Percentiles rank a stretch among this genome's conserved stretches.
Conservation (phyloP, 2,797 vertebrate genomes). For the Mycteria americana region DNA sequence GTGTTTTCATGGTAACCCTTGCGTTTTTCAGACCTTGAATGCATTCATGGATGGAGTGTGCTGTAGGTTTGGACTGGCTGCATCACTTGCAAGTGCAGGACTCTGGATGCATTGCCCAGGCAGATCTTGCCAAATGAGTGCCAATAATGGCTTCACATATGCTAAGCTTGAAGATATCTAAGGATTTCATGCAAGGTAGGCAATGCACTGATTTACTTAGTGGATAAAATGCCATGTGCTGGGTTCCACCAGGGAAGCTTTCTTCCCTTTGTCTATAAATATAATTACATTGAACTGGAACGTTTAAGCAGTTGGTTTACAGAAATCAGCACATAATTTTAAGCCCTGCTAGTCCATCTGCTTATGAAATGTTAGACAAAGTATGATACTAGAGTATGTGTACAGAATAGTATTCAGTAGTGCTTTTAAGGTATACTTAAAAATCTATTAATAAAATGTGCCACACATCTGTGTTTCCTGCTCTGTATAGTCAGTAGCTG, state of each 20-base stretch:
- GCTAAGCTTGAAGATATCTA: not conserved
- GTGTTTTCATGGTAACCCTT: not conserved
- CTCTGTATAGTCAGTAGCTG: not conserved
- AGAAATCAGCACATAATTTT: not conserved
- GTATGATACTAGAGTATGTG: not conserved
- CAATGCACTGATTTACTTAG: not conserved
- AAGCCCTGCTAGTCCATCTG: not conserved
- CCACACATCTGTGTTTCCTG: not conserved
- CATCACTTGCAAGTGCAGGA: not conserved
- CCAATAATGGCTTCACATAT: not conserved
- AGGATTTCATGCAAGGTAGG: not conserved
- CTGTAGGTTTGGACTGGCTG: not conserved
- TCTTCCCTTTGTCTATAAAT: not conserved
- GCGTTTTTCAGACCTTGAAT: not conserved
- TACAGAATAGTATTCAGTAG: not conserved
- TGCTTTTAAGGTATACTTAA: not conserved
- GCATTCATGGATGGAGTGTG: fast-evolving
- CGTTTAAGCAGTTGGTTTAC: not conserved
- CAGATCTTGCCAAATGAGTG: not conserved
- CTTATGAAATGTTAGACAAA: not conserved
- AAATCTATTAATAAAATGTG: not conserved
- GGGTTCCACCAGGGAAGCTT: not conserved
- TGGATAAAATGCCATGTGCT: not conserved
- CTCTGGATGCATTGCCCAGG: not conserved
- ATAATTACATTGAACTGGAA: not conserved